phyloP scores from a whole-genome alignment of 2,888 invertebrate species.

The Ectropis crepuscularia region DNA sequence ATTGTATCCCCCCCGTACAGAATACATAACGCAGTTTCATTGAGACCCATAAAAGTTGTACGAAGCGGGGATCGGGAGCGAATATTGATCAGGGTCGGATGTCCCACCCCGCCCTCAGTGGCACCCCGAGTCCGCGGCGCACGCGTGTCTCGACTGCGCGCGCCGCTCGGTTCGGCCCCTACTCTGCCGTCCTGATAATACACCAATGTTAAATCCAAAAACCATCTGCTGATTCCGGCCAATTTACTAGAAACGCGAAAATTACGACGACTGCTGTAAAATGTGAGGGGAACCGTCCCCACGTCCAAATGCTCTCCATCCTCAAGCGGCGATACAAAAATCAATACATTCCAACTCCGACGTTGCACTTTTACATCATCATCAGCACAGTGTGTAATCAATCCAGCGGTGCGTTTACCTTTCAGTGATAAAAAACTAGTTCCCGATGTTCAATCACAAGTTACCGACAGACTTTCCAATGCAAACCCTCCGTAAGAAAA shows the following conservation, averaged over 20 bases:
- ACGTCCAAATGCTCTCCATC: constrained; percentile 45
- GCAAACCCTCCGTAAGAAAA: constrained; percentile 97
- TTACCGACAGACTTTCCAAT: constrained; percentile 87
- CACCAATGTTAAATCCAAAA: constrained; percentile 53
- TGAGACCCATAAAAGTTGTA: constrained; percentile 67
- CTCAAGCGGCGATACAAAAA: constrained; percentile 65
- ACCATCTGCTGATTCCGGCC: constrained; percentile 39
- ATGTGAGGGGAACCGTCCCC: constrained; percentile 45
- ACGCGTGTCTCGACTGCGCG: constrained; percentile 44
- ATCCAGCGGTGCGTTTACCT: constrained; percentile 72
- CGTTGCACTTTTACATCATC: constrained; percentile 58
- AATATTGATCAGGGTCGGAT: constrained; percentile 77
- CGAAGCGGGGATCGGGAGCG: constrained; percentile 63
- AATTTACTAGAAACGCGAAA: constrained; percentile 37
- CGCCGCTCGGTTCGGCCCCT: constrained; percentile 52
- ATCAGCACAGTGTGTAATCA: constrained; percentile 55
- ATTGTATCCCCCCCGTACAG: constrained; percentile 24
- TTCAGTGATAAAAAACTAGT: constrained; percentile 71
- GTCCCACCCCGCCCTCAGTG: constrained; percentile 37
- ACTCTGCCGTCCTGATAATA: constrained; percentile 53
- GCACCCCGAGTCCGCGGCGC: constrained; percentile 39
- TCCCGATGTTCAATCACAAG: constrained; percentile 85
- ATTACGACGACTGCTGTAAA: constrained; percentile 32
- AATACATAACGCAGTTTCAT: constrained; percentile 54
- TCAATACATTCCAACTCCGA: constrained; percentile 67